A percentile compares a stretch with the other conserved stretches of the same genome.
phyloP scores from a whole-genome alignment of 2,888 invertebrate genomes.

The Brachyptera putata region DNA sequence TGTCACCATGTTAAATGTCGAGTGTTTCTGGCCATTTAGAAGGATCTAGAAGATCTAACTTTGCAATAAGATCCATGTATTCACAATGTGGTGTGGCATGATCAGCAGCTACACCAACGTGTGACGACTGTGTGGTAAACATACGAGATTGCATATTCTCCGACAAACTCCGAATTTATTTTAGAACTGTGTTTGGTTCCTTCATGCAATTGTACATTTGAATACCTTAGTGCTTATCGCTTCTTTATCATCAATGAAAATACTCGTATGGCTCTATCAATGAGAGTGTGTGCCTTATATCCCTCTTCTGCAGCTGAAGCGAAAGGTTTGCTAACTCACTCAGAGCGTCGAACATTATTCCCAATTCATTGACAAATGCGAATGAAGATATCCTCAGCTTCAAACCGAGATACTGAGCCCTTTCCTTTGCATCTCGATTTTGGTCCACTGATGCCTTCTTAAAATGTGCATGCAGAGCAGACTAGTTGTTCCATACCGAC shows the following conservation, averaged over 20 bases:
- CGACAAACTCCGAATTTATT: not conserved
- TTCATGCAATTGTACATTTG: not conserved
- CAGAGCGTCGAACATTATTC: not conserved
- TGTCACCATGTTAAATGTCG: too few species aligned
- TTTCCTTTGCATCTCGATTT: not conserved
- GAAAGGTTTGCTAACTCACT: not conserved
- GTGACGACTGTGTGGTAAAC: not conserved
- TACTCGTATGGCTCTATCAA: not conserved
- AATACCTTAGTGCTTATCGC: not conserved
- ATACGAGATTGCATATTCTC: not conserved
- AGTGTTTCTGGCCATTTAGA: too few species aligned
- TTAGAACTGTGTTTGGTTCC: not conserved
- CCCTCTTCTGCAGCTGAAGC: not conserved
- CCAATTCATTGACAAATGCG: not conserved
- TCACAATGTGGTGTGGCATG: too few species aligned
- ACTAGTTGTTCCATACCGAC: slow-evolving; percentile 26
- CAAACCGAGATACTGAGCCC: not conserved
- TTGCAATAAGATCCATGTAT: too few species aligned
- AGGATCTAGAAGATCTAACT: too few species aligned
- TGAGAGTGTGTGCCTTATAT: not conserved
- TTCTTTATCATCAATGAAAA: not conserved
- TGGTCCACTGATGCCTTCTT: not conserved
- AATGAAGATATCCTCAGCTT: not conserved
- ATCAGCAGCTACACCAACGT: too few species aligned
- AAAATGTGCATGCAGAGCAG: slow-evolving; percentile 17